Conservation (phyloP, 2,113 vertebrate genomes). For the Gracilinanus agilis region DNA sequence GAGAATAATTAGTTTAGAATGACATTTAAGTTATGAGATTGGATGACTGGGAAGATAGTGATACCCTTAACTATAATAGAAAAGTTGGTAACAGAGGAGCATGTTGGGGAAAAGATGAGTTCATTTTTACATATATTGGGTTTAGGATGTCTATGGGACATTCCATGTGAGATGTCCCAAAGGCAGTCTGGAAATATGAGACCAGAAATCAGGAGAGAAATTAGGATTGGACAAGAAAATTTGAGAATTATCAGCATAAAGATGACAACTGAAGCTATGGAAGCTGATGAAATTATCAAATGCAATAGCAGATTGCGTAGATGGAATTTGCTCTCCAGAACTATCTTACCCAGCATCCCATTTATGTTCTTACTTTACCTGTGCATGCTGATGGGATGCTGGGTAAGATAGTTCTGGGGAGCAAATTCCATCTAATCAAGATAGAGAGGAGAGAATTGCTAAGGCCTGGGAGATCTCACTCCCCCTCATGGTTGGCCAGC, state of each 20-base stretch:
- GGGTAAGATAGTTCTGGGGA: too few relatives aligned
- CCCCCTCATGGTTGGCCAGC: background rate
- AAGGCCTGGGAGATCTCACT: background rate
- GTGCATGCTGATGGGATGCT: too few relatives aligned
- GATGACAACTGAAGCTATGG: background rate
- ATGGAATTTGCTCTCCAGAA: too few relatives aligned
- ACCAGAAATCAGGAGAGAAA: background rate
- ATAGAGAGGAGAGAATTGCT: background rate
- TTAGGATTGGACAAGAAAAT: too few relatives aligned
- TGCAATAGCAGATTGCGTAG: background rate
- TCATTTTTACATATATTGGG: background rate
- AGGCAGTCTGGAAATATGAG: background rate
- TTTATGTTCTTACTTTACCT: too few relatives aligned
- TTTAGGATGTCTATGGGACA: background rate
- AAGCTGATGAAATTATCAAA: background rate
- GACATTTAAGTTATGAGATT: background rate
- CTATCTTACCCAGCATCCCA: too few relatives aligned
- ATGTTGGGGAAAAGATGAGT: background rate
- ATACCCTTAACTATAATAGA: background rate
- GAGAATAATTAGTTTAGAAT: background rate
- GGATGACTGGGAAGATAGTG: background rate
- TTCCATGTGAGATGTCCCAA: background rate
- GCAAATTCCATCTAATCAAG: too few relatives aligned
- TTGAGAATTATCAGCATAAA: background rate
- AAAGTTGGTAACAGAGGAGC: background rate